Percentiles rank a stretch among this genome's conserved stretches.
These are phyloP conservation scores for Iguana delicatissima DNA, from an alignment of 2,797 vertebrate genomes.

Conservation along the genomic window DNA sequence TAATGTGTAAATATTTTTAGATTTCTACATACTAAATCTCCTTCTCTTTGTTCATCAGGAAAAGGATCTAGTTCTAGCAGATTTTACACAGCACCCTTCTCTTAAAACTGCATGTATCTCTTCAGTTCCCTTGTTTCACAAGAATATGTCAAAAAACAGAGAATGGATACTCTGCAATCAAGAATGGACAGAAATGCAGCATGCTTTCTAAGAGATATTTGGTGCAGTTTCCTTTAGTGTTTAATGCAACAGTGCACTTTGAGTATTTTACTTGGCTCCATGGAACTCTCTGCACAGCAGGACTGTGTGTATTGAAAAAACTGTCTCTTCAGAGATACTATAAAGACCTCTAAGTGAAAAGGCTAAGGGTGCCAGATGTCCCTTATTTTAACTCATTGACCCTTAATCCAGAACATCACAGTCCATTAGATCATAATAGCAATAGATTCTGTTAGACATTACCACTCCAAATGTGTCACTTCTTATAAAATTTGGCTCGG, in stretches of 20 bases:
- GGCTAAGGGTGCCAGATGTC: background rate
- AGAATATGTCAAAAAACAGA: background rate
- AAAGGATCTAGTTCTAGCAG: background rate
- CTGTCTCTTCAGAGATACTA: background rate
- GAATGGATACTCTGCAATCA: background rate
- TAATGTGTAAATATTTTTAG: background rate
- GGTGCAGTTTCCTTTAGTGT: background rate
- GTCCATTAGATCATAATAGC: background rate
- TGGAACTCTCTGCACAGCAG: background rate
- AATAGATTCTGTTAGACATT: background rate
- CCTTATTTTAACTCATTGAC: slow-evolving; percentile 1
- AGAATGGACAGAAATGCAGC: background rate
- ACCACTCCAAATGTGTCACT: background rate
- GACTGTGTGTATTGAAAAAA: background rate
- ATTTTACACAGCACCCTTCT: background rate
- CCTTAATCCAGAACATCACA: slow-evolving; percentile 5
- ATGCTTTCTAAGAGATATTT: background rate
- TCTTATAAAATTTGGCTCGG: background rate
- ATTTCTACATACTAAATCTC: background rate
- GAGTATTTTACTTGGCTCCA: background rate
- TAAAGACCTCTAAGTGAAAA: background rate
- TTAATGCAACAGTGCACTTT: background rate
- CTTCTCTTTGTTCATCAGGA: background rate
- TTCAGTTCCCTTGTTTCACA: background rate
- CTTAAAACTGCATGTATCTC: background rate